These are phyloP conservation scores for Andrena bucephala DNA, from an alignment of 2,888 invertebrate genomes.

Conservation along the genomic window DNA sequence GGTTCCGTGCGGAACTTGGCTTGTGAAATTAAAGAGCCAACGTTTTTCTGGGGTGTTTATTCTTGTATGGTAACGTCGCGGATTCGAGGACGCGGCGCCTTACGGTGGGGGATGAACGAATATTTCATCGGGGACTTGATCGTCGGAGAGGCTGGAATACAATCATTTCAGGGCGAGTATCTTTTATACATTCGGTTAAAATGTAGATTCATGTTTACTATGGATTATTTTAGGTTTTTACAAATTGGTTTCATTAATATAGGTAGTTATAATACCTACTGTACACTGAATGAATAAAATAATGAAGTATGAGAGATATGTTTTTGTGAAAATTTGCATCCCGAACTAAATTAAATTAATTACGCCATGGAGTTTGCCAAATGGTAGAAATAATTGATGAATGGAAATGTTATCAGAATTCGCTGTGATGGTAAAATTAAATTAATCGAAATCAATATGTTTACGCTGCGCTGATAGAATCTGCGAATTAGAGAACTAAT, in stretches of 20 bases:
- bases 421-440: neutral
- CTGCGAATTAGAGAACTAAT: slow-evolving; percentile 10
- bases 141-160: too few species aligned
- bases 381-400: neutral
- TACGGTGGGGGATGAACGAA: neutral
- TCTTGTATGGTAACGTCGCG: neutral
- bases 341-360: neutral
- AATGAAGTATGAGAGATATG: too few species aligned
- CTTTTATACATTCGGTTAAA: too few species aligned
- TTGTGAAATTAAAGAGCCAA: slow-evolving; percentile 28
- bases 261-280: too few species aligned
- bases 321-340: too few species aligned
- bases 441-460: neutral
- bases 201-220: neutral
- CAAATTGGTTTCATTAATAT: neutral
- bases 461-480: neutral
- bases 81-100: neutral
- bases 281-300: too few species aligned
- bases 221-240: neutral
- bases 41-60: neutral
- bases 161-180: too few species aligned
- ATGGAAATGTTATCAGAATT: neutral
- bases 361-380: neutral
- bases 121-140: neutral
- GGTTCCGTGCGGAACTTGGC: neutral